Evolutionary conservation across 2,797 vertebrate species (phyloP).

Genomic region (Ptychadena robeensis): DNA sequence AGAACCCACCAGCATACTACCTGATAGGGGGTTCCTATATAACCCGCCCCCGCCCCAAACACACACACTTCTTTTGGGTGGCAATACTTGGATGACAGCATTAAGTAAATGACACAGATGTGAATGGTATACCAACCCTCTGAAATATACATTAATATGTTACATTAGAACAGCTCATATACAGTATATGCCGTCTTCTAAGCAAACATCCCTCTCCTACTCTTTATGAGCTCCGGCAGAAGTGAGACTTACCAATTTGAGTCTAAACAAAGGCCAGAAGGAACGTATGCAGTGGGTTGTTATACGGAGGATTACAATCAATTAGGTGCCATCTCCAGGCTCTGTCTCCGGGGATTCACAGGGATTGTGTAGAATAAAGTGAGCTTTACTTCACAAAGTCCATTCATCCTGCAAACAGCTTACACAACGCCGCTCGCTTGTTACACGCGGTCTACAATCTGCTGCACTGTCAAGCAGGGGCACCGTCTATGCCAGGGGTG

Average conservation of each 20-base stretch:
- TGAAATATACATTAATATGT: not conserved
- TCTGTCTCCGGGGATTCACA: slow-evolving; percentile 4
- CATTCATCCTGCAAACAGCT: slow-evolving; percentile 14
- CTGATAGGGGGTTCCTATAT: too few relatives aligned
- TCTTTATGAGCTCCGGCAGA: not conserved
- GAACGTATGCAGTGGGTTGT: not conserved
- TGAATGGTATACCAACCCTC: too few relatives aligned
- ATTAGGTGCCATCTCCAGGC: slow-evolving; percentile 21
- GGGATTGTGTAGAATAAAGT: slow-evolving; percentile 10
- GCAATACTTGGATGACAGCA: too few relatives aligned
- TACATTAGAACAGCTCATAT: not conserved
- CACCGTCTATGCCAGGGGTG: too few relatives aligned
- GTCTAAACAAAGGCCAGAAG: not conserved
- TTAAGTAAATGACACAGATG: not conserved
- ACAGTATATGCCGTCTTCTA: not conserved
- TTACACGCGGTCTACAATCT: not conserved
- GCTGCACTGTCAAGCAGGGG: not conserved
- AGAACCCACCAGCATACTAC: too few relatives aligned
- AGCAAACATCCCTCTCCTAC: not conserved
- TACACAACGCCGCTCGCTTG: not conserved
- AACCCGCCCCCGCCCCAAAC: too few relatives aligned
- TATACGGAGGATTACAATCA: slow-evolving; percentile 1
- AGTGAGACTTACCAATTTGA: not conserved
- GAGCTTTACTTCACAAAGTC: slow-evolving; percentile 6
- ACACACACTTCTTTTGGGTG: too few relatives aligned